Conservation (phyloP, 1,140 invertebrate genomes). For the Rhynchophorus ferrugineus region DNA sequence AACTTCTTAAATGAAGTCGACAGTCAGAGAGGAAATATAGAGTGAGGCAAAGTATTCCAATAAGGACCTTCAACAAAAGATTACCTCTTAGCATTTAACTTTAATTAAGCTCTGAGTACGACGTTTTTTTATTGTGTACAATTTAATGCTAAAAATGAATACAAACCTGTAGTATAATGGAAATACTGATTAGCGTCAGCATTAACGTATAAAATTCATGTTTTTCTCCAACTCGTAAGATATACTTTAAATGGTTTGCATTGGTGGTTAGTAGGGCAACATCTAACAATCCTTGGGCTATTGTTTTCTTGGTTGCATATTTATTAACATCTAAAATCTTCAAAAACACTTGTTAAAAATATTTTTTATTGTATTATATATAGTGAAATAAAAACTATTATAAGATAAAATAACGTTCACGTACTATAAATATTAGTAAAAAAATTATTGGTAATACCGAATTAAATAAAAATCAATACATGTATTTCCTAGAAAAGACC, state of each 20-base stretch:
- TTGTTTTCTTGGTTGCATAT: constrained; percentile 83
- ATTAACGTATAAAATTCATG: constrained; percentile 79
- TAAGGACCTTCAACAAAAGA: constrained; percentile 31
- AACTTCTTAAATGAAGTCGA: constrained; percentile 59
- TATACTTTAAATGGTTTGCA: constrained; percentile 83
- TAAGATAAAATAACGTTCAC: no score
- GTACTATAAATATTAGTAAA: no score
- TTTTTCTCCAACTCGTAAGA: constrained; percentile 70
- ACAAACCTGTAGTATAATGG: constrained; percentile 79
- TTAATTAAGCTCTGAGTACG: no score
- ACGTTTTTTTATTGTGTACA: no score
- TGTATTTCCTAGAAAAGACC: no score
- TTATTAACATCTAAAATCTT: constrained; percentile 69
- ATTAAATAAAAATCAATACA: no score
- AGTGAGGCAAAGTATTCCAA: constrained; percentile 60
- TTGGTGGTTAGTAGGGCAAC: constrained; percentile 74
- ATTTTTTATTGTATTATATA: no score
- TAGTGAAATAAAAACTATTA: no score
- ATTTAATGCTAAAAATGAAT: constrained; percentile 1
- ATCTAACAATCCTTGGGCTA: constrained; percentile 75
- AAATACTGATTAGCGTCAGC: constrained; percentile 70
- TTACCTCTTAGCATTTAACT: no score
- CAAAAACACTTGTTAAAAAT: constrained; percentile 32
- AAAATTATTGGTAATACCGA: no score
- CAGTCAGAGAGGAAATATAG: constrained; percentile 69